Evolutionary conservation across 2,888 invertebrate genomes (phyloP), one percentile per base, ranked within the genome.

Genomic region (Achlya flavicornis): DNA sequence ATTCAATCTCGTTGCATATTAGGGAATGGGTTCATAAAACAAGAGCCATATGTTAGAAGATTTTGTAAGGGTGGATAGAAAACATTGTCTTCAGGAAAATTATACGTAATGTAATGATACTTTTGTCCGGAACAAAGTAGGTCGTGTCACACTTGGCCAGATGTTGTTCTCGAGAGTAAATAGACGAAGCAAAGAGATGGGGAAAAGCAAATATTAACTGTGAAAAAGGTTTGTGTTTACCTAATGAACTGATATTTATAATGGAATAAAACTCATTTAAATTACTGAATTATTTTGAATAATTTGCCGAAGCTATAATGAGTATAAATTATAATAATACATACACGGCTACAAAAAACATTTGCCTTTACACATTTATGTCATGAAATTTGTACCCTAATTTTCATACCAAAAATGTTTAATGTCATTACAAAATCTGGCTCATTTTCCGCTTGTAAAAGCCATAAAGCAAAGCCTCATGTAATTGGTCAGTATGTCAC

Each of bases 401-500:
- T 53, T 53, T n/a, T 53, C 7, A 7, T 53, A 53, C 19, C 19
- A 19, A n/a, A 19, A 53, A 53, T 53, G 53, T 53, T 53, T 53
- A 19, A 16, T 19, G 53, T 53, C 16, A 19, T 53, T 19, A 19
- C 10, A 53, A 53, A 53, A 53, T 8, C 53, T 14, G 10, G 10
- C 53, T 53, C 53, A 53, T 53, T 53, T 53, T 53, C 53, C 19
- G 53, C 53, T 53, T 53, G 16, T 53, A 53, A 53, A 53, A 53
- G 19, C 19, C 53, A 53, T 53, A 53, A 16, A 53, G 64, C 64
- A 66, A 64, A 35, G 67, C 63, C 63, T 61, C 61, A 53, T 61
- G 63, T 64, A 62, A 66, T 72, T 69, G 65, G 57, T 48, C 58
- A 61, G 53, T 58, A 58, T 66, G 73, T 73, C 71, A 68, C 73